Evolutionary conservation across 2,113 vertebrate genomes (phyloP), one percentile per base, ranked within the genome.

Genomic region (Edolisoma coerulescens): DNA sequence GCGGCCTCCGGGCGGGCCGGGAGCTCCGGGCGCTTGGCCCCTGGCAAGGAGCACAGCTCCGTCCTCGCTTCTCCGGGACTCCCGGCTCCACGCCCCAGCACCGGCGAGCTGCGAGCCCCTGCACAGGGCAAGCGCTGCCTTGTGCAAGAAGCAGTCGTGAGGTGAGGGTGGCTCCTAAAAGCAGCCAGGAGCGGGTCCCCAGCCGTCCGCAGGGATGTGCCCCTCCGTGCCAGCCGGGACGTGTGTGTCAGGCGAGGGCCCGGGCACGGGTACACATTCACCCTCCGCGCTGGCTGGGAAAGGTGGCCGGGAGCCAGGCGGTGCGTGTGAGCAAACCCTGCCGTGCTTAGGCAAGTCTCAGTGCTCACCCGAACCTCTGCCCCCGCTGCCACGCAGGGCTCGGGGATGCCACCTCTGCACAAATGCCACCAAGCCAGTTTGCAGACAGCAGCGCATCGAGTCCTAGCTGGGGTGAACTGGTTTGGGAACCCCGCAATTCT

Each of bases 31-130:
- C 11, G 14, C 61, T 13, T 1, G 1, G 27, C 7, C 3, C n/a
- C 19, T 0, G 0, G 49, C 24, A 0, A 13, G 39, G 59, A 44
- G 35, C 22, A 0, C 44, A 1, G 33, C 0, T 26, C 39, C n/a
- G 0, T 9, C 30, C 41, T 2, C 11, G 22, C 44, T 19, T 4
- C 26, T 21, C 54, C 16, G 4, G 44, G 16, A n/a, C 16, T 11
- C 8, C 11, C 7, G 19, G 11, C 18, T 12, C 7, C 53, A 8
- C 13, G 10, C 27, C 44, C 39, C 39, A 6, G 26, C 11, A 5
- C 45, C 3, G 23, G 27, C 8, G 8, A 39, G 26, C 3, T 41
- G 37, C 3, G 16, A 71, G 30, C 19, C 19, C 41, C 42, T 14
- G 0, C 11, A 3, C n/a, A 9, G 47, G 65, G 39, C 19, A 7